These are phyloP conservation scores for Phocides pigmalion DNA, from an alignment of 1,140 invertebrate species.

Conservation along the genomic window DNA sequence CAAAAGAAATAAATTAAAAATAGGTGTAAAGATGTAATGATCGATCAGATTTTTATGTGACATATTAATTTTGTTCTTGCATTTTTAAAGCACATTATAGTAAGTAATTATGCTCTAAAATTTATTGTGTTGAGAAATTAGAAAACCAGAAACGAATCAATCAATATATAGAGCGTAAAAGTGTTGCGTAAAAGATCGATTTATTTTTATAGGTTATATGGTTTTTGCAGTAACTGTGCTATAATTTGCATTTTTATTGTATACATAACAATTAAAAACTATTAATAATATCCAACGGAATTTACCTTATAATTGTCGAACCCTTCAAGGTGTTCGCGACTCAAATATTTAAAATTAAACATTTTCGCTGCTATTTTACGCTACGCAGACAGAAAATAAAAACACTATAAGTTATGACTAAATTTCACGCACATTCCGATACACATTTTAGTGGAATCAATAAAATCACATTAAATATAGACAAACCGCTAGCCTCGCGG, in stretches of 20 bases:
- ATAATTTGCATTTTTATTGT: no score
- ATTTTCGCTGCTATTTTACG: constrained; percentile 61
- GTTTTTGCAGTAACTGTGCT: background rate
- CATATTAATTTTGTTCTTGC: no score
- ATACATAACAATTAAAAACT: no score
- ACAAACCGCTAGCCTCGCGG: background rate
- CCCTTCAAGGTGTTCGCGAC: constrained; percentile 91
- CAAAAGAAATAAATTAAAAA: no score
- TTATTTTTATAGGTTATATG: constrained; percentile 46
- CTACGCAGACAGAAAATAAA: constrained; percentile 20
- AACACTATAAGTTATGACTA: constrained; percentile 33
- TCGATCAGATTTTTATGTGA: no score
- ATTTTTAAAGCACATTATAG: no score
- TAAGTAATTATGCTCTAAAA: no score
- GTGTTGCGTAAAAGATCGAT: constrained; percentile 53
- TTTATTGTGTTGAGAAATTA: background rate
- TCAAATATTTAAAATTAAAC: constrained; percentile 89
- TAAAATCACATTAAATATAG: background rate
- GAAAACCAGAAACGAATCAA: background rate
- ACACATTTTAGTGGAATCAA: constrained; percentile 8
- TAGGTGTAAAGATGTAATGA: no score
- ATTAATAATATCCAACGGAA: constrained; percentile 6
- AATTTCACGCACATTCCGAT: constrained; percentile 10
- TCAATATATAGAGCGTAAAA: constrained; percentile 10
- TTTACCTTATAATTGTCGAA: constrained; percentile 97